Evolutionary conservation across 2,113 vertebrate genomes (phyloP), one percentile per base, ranked within the genome.

Genomic region (Vulpes lagopus): DNA sequence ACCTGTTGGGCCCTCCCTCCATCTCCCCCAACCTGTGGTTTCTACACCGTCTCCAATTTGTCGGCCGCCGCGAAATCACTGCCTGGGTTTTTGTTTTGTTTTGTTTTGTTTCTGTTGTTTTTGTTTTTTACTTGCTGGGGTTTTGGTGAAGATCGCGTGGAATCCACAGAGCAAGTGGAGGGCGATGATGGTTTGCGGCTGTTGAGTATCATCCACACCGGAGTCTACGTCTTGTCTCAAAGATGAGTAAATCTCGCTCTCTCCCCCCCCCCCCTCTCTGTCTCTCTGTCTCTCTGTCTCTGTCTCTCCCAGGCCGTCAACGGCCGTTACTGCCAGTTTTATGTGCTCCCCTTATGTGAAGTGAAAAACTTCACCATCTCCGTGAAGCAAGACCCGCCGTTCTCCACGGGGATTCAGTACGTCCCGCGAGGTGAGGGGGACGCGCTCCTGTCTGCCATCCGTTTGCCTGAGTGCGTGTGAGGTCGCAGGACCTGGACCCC

Each of bases 341-440:
- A 2, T 0, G 17, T 19, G 0, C 20, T 78, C 0, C 7, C n/a
- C 30, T 8, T 3, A 0, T 93, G 92, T 17, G 27, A 23, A 0
- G 3, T 4, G 2, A 57, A 51, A 0, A 79, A 86, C 71, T 93
- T 86, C 35, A 17, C 1, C 0, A 20, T 43, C 59, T 17, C 71
- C 1, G 4, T 14, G 43, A 17, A 11, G 5, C 2, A 10, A 1
- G 57, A 22, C 0, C 30, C 23, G 0, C 23, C 57, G 0, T 86
- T 86, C 35, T 67, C 60, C 3, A 19, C n/a, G 6, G 12, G n/a
- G 49, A 43, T 79, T 5, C n/a, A 9, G 12, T 79, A 86, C 25
- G 82, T 71, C 1, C 2, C 23, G n/a, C 71, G 7, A 65, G 73
- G 92, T 93, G 49, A 67, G 22, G 5, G 43, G 16, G 11, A 17